A percentile compares a stretch with the other conserved stretches of the same genome.
Evolutionary conservation across 1,140 invertebrate genomes (phyloP).

Genomic region (Dryas iulia): DNA sequence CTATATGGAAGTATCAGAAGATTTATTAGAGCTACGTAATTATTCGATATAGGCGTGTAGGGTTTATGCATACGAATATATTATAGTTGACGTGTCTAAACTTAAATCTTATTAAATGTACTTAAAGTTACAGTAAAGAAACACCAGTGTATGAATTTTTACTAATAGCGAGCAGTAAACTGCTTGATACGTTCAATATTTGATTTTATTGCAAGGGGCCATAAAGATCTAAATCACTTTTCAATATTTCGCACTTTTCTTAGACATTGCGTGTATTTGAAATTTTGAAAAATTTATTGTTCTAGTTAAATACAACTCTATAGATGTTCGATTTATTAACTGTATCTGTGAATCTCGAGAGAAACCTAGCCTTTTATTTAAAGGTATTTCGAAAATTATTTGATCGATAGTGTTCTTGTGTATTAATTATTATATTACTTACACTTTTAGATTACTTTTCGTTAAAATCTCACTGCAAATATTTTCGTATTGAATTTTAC

Average conservation of each 20-base stretch:
- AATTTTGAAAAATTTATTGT: conserved; percentile 36
- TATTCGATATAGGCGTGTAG: conserved; percentile 66
- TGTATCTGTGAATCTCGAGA: conserved; percentile 19
- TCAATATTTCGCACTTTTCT: conserved; percentile 33
- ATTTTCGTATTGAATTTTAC: conserved; percentile 70
- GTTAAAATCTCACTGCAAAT: conserved; percentile 59
- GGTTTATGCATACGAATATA: conserved; percentile 53
- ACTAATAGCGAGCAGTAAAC: conserved; percentile 53
- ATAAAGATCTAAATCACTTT: conserved; percentile 47
- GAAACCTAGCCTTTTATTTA: conserved; percentile 11
- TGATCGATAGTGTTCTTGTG: conserved; percentile 17
- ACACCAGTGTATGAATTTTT: conserved; percentile 43
- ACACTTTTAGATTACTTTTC: conserved; percentile 39
- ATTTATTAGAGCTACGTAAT: conserved; percentile 74
- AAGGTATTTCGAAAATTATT: conserved; percentile 8
- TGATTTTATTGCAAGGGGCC: conserved; percentile 65
- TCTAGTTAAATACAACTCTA: conserved; percentile 25
- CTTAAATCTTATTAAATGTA: conserved; percentile 55
- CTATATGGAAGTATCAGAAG: conserved; percentile 70
- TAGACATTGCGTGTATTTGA: conserved; percentile 35
- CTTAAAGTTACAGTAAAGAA: conserved; percentile 67
- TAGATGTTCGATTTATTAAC: conserved; percentile 13
- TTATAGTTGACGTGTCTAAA: conserved; percentile 53
- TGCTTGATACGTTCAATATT: conserved; percentile 54
- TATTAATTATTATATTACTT: no score